A percentile compares a stretch with the other conserved stretches of the same genome.
Evolutionary conservation across 1,140 invertebrate species (phyloP).

Genomic region (Dendroctonus ponderosae): DNA sequence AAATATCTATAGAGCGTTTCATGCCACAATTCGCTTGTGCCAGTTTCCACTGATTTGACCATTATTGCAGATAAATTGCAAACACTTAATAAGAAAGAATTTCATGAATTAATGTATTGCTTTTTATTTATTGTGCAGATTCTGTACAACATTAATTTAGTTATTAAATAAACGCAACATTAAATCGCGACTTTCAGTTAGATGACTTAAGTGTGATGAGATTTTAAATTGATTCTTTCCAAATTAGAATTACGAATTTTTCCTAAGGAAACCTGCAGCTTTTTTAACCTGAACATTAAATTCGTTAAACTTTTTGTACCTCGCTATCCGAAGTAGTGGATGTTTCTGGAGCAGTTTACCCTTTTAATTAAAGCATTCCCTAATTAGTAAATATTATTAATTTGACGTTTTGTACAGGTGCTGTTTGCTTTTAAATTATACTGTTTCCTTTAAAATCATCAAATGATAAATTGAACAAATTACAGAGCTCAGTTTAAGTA

Average conservation of each 20-base stretch:
- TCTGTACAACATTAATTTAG: background rate
- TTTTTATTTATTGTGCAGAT: too few species aligned
- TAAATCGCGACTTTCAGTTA: background rate
- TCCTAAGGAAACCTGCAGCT: background rate
- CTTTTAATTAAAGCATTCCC: background rate
- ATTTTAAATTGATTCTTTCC: conserved; percentile 1
- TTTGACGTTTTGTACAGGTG: conserved; percentile 7
- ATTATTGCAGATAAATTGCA: too few species aligned
- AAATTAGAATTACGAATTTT: background rate
- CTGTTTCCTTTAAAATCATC: too few species aligned
- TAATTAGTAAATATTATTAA: conserved; percentile 7
- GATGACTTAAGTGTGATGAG: background rate
- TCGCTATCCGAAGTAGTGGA: background rate
- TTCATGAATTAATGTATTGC: too few species aligned
- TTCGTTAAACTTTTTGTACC: background rate
- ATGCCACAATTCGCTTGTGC: background rate
- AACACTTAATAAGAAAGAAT: too few species aligned
- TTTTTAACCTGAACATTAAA: conserved; percentile 1
- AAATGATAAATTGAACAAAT: too few species aligned
- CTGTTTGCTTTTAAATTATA: conserved; percentile 1
- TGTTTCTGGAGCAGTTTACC: background rate
- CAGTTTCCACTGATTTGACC: too few species aligned
- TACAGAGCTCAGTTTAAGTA: too few species aligned
- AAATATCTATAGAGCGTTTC: conserved; percentile 8
- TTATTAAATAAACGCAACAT: background rate